Evolutionary conservation across 1,140 invertebrate species (phyloP).

Genomic region (Doryteuthis pealeii): DNA sequence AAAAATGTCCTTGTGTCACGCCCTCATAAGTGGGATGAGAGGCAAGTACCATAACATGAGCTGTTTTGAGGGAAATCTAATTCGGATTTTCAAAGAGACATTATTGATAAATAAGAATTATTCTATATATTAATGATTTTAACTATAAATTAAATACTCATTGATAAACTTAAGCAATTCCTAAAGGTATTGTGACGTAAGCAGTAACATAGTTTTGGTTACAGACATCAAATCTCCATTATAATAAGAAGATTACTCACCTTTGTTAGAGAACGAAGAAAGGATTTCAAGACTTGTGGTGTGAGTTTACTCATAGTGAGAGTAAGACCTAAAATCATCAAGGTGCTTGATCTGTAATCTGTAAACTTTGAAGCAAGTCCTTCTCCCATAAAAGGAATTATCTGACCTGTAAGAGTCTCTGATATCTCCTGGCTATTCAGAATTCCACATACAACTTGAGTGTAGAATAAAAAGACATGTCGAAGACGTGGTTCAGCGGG

Average conservation of each 20-base stretch:
- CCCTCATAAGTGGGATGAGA: no score
- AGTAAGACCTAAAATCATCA: constrained; percentile 73
- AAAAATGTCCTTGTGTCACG: no score
- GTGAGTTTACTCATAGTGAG: constrained; percentile 69
- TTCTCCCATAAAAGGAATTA: constrained; percentile 71
- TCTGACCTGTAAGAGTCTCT: constrained; percentile 71
- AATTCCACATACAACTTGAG: constrained; percentile 71
- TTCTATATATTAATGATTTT: no score
- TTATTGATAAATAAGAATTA: no score
- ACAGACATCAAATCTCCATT: no score
- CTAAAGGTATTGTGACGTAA: no score
- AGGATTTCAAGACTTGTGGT: constrained; percentile 65
- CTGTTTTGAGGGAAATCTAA: no score
- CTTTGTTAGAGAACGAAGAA: constrained; percentile 62
- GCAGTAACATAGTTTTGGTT: no score
- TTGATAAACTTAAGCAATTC: no score
- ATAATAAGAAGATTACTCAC: constrained; percentile 32
- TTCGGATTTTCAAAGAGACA: no score
- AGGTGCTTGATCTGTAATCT: constrained; percentile 74
- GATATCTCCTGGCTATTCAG: constrained; percentile 66
- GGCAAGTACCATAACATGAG: no score
- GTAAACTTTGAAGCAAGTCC: constrained; percentile 66
- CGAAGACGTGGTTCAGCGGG: constrained; percentile 59
- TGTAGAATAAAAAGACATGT: constrained; percentile 77
- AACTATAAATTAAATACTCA: no score